Base-by-base conservation (phyloP, 2,797 vertebrate species). In the Lerista edwardsae region DNA sequence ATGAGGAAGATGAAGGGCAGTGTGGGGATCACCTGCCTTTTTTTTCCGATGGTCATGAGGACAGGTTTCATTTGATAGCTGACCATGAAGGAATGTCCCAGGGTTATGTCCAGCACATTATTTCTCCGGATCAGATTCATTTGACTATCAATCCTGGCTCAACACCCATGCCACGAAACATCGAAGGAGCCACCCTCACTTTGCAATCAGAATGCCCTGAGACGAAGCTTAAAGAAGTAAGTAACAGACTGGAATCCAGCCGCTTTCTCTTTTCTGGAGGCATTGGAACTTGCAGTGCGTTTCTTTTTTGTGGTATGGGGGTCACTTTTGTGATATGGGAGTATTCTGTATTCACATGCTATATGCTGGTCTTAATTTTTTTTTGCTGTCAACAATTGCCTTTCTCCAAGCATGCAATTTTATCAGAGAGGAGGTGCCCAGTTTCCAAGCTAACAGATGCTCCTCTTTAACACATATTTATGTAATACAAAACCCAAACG, bases 161-260 rank as follows among this genome's bases (percentile, higher is more conserved):
- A n/a, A 99, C 98, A 1, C 98, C 97, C 14, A 99, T 99, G 99
- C 99, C 99, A 1, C 97, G 98, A 74, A 99, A 99, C 93, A 99
- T 99, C 0, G 99, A 99, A 94, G 99, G 99, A 82, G 99, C 99
- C 44, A 99, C 99, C 0, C 97, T 99, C 80, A 99, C 99, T 15
- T 92, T 99, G 79, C 99, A 99, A 90, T 99, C 99, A 0, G 98
- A 99, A 95, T 99, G 99, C 93, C 99, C 99, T 6, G 98, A 99
- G 95, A 99, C 99, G 23, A 99, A 98, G 92, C 96, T 97, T 44
- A 97, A 98, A 95, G 98, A 99, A 96, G 99, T 99, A 96, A 96
- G 96, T 95, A 79, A 59, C 83, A 41, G 2, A 64, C 12, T 0
- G 0, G 1, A 0, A 1, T 41, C 57, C 9, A 15, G 12, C 17